Base-by-base conservation (phyloP, 30 jellyfish, hydroid and myxozoan species). In the Aurelia coerulea region DNA sequence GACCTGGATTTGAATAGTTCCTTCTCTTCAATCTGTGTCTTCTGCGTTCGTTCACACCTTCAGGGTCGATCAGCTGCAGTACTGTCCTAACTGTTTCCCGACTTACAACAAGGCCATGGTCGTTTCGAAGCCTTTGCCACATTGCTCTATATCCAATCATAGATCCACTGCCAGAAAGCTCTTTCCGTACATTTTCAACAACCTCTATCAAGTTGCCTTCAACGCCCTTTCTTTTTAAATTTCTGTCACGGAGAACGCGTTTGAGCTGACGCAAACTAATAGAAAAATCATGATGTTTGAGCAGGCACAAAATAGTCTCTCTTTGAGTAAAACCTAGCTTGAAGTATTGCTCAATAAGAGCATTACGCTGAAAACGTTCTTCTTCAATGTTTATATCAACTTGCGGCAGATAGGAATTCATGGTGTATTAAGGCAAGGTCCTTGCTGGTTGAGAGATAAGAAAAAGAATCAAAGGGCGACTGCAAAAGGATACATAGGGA, bases 1-100 rank as follows among this genome's bases (percentile, higher is more conserved):
- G 92, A 4, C 86, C 92, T 32, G 65, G 54, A n/a, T 68, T n/a
- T 14, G 35, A 12, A 52, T 82, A 67, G 5, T 17, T 46, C 15
- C 86, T 54, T 37, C 92, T 49, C 32, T 72, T 49, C 65, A 82
- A 34, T 16, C 79, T 39, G 29, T 82, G 85, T 34, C 56, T 59
- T 3, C 65, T 15, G 14, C 92, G 62, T 18, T 67, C n/a, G 37
- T 82, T 79, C 3, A 82, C 92, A n/a, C 92, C 92, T 12, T 67
- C 86, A 2, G 85, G 91, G 68, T 81, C 91, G 31, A 81, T 31
- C 46, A 50, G 49, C 23, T 66, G 35, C 60, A 81, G 34, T 13
- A 42, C 60, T 1, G 50, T n/a, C 23, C 92, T 81, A 1, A 82
- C 77, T 6, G 83, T 70, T 53, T 82, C 92, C 29, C 85, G 52